phyloP scores from a whole-genome alignment of 2,888 invertebrate species.

The Blastobasis adustella region DNA sequence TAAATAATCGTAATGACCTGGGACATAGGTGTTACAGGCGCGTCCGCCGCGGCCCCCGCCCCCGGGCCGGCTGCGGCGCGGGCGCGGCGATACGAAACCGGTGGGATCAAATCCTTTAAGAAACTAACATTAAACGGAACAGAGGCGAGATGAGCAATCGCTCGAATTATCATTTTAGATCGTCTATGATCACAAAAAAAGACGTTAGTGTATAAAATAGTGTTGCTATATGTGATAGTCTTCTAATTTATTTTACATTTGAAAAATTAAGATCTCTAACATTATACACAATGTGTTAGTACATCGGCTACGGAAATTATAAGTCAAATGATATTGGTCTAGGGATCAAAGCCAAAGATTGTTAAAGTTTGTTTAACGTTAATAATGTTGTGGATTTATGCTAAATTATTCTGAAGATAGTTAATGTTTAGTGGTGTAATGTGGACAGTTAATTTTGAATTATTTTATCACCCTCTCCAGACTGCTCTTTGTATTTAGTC shows the following conservation, averaged over 20 bases:
- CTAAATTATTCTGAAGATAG: constrained; percentile 71
- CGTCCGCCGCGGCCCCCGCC: constrained; percentile 38
- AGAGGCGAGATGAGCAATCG: constrained; percentile 56
- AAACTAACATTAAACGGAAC: constrained; percentile 67
- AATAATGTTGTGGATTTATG: constrained; percentile 71
- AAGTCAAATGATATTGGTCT: constrained; percentile 79
- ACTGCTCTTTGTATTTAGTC: constrained; percentile 68
- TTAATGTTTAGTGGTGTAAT: constrained; percentile 57
- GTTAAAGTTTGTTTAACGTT: constrained; percentile 77
- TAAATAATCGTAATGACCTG: constrained; percentile 71
- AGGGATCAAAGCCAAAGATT: constrained; percentile 91
- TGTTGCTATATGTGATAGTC: constrained; percentile 74
- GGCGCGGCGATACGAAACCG: constrained; percentile 64
- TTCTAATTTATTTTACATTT: constrained; percentile 68
- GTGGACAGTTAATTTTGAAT: constrained; percentile 52
- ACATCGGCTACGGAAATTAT: constrained; percentile 56
- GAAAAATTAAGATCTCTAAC: constrained; percentile 60
- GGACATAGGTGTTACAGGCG: constrained; percentile 61
- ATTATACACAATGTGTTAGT: constrained; percentile 44
- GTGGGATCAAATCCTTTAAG: constrained; percentile 77
- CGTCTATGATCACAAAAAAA: constrained; percentile 62
- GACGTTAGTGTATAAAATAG: constrained; percentile 70
- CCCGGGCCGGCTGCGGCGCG: constrained; percentile 12
- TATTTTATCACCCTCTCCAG: constrained; percentile 69
- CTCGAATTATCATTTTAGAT: constrained; percentile 50